phyloP scores from a whole-genome alignment of 2,113 vertebrate species.

The Pseudorhombus dupliciocellatus region DNA sequence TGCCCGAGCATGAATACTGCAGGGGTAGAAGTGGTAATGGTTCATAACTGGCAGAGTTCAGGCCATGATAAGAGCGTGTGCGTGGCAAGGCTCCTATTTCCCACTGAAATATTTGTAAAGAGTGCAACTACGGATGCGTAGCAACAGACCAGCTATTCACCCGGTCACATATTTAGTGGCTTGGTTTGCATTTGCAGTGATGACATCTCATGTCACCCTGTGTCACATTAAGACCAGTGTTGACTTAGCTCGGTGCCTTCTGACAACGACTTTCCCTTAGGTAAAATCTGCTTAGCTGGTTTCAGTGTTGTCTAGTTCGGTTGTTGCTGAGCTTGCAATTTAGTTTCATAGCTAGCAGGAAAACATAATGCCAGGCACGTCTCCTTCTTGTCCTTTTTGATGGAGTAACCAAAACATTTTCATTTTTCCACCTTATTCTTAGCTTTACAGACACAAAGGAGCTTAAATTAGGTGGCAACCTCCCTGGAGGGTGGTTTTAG shows the following conservation, averaged over 20 bases:
- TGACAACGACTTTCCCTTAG: slow-evolving; percentile 4
- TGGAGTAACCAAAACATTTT: not conserved
- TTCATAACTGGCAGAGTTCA: slow-evolving; percentile 73
- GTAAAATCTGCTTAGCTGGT: not conserved
- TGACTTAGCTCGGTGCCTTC: not conserved
- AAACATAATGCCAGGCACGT: not conserved
- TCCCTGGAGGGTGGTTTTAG: slow-evolving; percentile 29
- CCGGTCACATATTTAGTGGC: slow-evolving; percentile 14
- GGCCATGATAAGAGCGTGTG: slow-evolving; percentile 45
- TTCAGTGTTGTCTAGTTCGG: not conserved
- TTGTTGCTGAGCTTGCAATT: not conserved
- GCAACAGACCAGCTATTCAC: slow-evolving; percentile 4
- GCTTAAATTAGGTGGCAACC: slow-evolving; percentile 54
- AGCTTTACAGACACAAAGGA: slow-evolving; percentile 54
- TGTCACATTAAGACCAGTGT: not conserved
- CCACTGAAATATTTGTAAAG: not conserved
- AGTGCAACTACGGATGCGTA: not conserved
- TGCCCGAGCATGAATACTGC: slow-evolving; percentile 68
- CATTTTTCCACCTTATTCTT: slow-evolving; percentile 18
- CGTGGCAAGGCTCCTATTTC: slow-evolving; percentile 2
- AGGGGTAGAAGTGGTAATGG: slow-evolving; percentile 70
- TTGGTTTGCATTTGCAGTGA: not conserved
- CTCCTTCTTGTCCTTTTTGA: not conserved
- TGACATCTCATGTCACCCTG: not conserved
- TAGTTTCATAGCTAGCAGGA: not conserved